Base-by-base conservation (phyloP, 1,140 invertebrate species). In the Pogonognathellus flavescens region DNA sequence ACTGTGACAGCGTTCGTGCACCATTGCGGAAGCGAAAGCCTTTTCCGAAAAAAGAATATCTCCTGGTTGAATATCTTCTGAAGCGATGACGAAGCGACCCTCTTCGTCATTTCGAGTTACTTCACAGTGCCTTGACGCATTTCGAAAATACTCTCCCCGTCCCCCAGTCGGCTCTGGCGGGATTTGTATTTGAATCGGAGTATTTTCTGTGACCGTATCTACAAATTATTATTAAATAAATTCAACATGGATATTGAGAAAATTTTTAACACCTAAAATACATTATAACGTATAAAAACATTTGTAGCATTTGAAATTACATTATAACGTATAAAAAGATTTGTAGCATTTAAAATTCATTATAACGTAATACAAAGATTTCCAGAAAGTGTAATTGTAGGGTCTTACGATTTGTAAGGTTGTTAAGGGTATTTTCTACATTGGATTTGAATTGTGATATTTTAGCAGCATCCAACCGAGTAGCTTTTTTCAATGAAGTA, bases 1-100 rank as follows among this genome's bases (percentile, higher is more conserved):
- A n/a, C 92, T 93, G 87, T 93, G 91, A 90, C 93, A 95, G 89
- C 92, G 94, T 89, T 95, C 93, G 31, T 92, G 92, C 8, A 72
- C 31, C 18, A 97, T 91, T 1, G 96, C 90, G 0, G 94, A 93
- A 84, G 94, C 94, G 89, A 94, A 94, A 1, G 96, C 93, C 89
- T 93, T 93, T 89, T 98, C 96, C 3, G 94, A 91, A 0, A 94
- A 90, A 41, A 97, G 88, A 66, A 94, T 91, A 89, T 95, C 93
- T 1, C 95, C 94, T 2, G 93, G 92, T 53, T 91, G 88, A 14
- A 96, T 93, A 88, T 95, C 91, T 84, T 91, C 92, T 0, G 92
- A 92, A 0, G 95, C 95, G 18, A 93, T 91, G 41, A 88, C 50
- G 66, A 83, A 88, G 25, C 88, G 84, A 18, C 88, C 88, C 22